Base-by-base conservation (phyloP, 2,888 invertebrate species). In the Diarsia brunnea region DNA sequence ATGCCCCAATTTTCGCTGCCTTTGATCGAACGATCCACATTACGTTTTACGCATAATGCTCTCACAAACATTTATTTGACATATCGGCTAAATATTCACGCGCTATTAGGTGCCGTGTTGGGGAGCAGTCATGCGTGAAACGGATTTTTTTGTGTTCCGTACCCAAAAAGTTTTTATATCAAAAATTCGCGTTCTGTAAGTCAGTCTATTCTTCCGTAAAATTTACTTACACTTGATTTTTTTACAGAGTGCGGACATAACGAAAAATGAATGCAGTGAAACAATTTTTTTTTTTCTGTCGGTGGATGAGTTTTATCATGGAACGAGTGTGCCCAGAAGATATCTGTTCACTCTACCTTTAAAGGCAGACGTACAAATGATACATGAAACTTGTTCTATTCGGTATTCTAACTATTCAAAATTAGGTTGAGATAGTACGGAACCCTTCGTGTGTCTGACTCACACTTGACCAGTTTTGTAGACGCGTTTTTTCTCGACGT, bases 31-130 rank as follows among this genome's bases (percentile, higher is more conserved):
- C 78, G 61, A 61, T 81, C 55, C 21, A 69, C 64, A 61, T 83
- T 61, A 69, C 63, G 67, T 38, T 77, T 16, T 43, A 73, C 51
- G 49, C 49, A 64, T 73, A 77, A 82, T 76, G 73, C 38, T 69
- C 66, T 67, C 58, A 66, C 69, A 66, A 75, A 75, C 74, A 84
- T 79, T 83, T 84, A 82, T 88, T 88, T 85, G 81, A 82, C 77
- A 80, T 80, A 87, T 84, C 69, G 73, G 73, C 72, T 77, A 79
- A 84, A 88, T 87, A 80, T 87, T 87, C 70, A 87, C 87, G 77
- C 71, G 68, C 74, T 85, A 87, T 87, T 87, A 87, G 63, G 65
- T 72, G 38, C 79, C 82, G 69, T 81, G 75, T 85, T 69, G 69
- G 60, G 69, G 78, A 51, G 63, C 78, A 51, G 66, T 55, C 87